Evolutionary conservation across 2,888 invertebrate species (phyloP), one percentile per base, ranked within the genome.

Genomic region (Cinara cedri): DNA sequence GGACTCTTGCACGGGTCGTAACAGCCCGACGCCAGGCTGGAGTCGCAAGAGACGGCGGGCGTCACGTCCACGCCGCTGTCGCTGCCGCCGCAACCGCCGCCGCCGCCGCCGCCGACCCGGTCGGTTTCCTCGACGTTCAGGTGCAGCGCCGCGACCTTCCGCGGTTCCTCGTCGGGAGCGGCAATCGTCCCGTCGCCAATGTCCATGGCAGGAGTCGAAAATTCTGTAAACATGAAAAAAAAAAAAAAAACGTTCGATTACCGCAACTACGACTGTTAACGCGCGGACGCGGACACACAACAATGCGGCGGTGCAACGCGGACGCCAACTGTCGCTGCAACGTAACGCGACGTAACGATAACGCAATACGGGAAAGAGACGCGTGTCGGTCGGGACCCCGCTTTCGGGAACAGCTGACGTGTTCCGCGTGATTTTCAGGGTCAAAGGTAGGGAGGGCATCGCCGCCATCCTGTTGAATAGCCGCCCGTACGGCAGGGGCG

Each of bases 21-120:
- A 82, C 91, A 92, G 84, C 91, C 92, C 82, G 93, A 93, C 26
- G 92, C 91, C 81, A 93, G 89, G 82, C 93, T 93, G 57, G 93
- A 93, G 82, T 92, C 92, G 84, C 92, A 92, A 1, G 82, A 81
- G 11, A 74, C 81, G 24, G 81, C 82, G 13, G 81, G 82, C 9
- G 81, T 82, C 3, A 80, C 82, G 44, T 80, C 82, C 19, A 93
- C 91, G 8, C 93, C 94, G 84, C 93, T 93, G 84, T 93, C 93
- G 85, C 92, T 93, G 81, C 93, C 93, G 82, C 92, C 92, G n/a
- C 78, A 51, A 81, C 93, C n/a, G n/a, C n/a, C n/a, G n/a, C n/a
- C n/a, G n/a, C n/a, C n/a, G n/a, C 92, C 92, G n/a, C 78, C 34
- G 81, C 93, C 93, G 82, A 92, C 92, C 2, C 62, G 44, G 6